Base-by-base conservation (phyloP, 2,797 vertebrate genomes). In the Lacerta viridis region DNA sequence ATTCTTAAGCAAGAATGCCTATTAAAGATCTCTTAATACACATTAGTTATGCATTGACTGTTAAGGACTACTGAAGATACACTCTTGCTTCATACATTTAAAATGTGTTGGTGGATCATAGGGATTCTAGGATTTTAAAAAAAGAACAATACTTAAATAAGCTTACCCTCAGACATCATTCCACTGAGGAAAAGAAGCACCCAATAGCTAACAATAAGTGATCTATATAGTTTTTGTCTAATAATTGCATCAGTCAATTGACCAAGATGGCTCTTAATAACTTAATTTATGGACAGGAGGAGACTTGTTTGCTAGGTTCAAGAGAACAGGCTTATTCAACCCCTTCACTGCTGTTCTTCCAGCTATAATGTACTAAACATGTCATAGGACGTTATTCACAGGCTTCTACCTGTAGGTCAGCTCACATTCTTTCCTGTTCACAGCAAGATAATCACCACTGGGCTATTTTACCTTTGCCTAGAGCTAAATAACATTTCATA, bases 311-410 rank as follows among this genome's bases (percentile, higher is more conserved):
- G 33, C 18, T 69, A 7, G 3, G 7, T 36, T 36, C 36, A 80
- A 61, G 55, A 36, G 64, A 89, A 41, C 13, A 89, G 13, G 46
- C 18, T 46, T 25, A 43, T 83, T 79, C 11, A 79, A 87, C 29
- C 9, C 5, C 9, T 41, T 18, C 33, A 29, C 7, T 74, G 25
- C 36, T 80, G 15, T 71, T 80, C 71, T 82, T 46, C 33, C 18
- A 41, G 46, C n/a, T 64, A 25, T 80, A 79, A 80, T 36, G 29
- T 25, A 43, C 29, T 18, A 74, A 85, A 85, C 83, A 75, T 71
- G 75, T 46, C 46, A 46, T 59, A 36, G 36, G 68, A 46, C 79
- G 76, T 39, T 64, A 72, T 66, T 46, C 39, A 79, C 87, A 84
- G 11, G 66, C 46, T 79, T 36, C 36, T 79, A 55, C 87, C 46